These are phyloP conservation scores for Malurus splendens DNA, from an alignment of 2,797 vertebrate genomes.

Conservation along the genomic window DNA sequence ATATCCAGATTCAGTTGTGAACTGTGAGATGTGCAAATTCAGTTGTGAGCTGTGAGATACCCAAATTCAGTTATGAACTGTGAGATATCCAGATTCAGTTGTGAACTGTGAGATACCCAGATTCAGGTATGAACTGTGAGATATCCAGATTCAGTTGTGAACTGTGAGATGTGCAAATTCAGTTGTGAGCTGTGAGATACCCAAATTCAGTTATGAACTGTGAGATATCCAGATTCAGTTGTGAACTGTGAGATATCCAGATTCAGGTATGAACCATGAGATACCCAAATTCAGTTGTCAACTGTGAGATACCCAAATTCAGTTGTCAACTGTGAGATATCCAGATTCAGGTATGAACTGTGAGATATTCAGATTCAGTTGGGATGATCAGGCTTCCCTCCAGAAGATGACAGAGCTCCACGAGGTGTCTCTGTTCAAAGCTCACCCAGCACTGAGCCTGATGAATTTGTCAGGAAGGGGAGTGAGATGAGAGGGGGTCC, in stretches of 20 bases:
- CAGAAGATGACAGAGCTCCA: background rate
- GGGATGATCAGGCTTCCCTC: background rate
- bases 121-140: background rate
- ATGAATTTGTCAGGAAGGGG: background rate
- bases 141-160: background rate
- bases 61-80: fast-evolving
- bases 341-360: background rate
- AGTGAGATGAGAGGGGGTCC: fast-evolving
- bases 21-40: background rate
- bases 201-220: background rate
- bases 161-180: background rate
- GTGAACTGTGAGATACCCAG: background rate
- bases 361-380: fast-evolving
- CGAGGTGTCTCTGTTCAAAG: fast-evolving
- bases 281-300: background rate
- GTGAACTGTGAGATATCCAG: background rate
- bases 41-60: fast-evolving
- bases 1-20: background rate
- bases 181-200: background rate
- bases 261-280: background rate
- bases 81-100: fast-evolving
- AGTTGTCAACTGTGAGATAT: background rate
- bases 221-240: too few relatives aligned
- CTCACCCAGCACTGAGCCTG: fast-evolving
- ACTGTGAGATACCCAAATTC: background rate